phyloP scores from a whole-genome alignment of 2,888 invertebrate genomes.

The Mythimna loreyi region DNA sequence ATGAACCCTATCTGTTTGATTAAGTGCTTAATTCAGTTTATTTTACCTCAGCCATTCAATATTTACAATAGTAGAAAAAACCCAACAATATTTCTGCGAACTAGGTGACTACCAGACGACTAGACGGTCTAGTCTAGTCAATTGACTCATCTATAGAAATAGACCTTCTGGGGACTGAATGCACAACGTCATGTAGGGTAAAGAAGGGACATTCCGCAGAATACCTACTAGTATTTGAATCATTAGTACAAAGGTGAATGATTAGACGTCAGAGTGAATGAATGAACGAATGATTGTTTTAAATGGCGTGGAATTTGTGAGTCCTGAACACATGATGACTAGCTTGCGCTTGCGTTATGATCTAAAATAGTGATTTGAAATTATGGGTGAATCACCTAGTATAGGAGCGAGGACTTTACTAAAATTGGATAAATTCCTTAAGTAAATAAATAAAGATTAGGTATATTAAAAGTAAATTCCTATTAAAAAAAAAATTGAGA shows the following conservation, averaged over 20 bases:
- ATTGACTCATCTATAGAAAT: constrained; percentile 17
- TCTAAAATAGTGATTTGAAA: background rate
- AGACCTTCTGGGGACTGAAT: constrained; percentile 23
- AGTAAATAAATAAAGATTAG: too few relatives aligned
- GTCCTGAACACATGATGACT: background rate
- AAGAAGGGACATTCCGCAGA: constrained; percentile 19
- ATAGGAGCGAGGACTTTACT: too few relatives aligned
- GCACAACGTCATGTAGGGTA: constrained; percentile 14
- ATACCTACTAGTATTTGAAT: constrained; percentile 21
- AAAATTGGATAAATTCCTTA: too few relatives aligned
- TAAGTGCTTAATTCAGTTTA: too few relatives aligned
- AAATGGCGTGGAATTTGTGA: background rate
- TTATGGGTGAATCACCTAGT: too few relatives aligned
- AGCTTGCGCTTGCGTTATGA: background rate
- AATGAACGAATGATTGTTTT: too few relatives aligned
- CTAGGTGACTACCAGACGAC: background rate
- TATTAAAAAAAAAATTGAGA: too few relatives aligned
- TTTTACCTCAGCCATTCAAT: too few relatives aligned
- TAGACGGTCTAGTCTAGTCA: constrained; percentile 7
- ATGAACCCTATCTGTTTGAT: too few relatives aligned
- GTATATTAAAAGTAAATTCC: too few relatives aligned
- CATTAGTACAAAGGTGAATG: constrained; percentile 30
- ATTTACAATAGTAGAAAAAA: constrained; percentile 1
- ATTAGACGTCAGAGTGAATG: background rate
- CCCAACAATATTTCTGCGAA: background rate